A percentile compares a stretch with the other conserved stretches of the same genome.
Evolutionary conservation across 2,113 vertebrate genomes (phyloP).

Genomic region (Sprattus sprattus): DNA sequence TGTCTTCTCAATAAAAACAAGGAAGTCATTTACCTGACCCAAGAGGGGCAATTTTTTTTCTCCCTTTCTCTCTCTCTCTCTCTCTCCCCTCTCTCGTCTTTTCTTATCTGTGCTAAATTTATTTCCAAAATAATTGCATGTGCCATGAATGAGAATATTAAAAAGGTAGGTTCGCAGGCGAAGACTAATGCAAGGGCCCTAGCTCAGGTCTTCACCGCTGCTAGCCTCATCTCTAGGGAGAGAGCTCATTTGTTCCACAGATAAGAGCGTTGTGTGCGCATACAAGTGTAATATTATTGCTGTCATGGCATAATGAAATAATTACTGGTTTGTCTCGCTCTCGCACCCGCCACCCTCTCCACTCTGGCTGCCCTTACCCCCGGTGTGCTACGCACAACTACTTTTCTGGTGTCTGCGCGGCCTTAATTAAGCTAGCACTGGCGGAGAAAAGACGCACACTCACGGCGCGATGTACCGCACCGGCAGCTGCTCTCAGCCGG

Average conservation of each 20-base stretch:
- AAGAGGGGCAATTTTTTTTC: constrained; percentile 85
- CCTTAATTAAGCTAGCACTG: constrained; percentile 59
- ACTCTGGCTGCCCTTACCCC: constrained; percentile 38
- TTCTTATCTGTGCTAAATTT: constrained; percentile 93
- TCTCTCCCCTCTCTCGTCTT: constrained; percentile 45
- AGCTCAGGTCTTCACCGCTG: constrained; percentile 74
- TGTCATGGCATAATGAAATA: constrained; percentile 78
- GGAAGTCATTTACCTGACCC: constrained; percentile 96
- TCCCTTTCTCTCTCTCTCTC: background rate
- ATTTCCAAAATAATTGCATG: constrained; percentile 98
- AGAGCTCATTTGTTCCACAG: constrained; percentile 79
- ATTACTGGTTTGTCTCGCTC: constrained; percentile 72
- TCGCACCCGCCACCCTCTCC: constrained; percentile 30
- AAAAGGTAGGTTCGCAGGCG: constrained; percentile 75
- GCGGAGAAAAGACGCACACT: background rate
- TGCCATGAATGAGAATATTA: constrained; percentile 89
- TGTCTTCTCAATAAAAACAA: constrained; percentile 98
- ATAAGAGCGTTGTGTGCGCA: constrained; percentile 69
- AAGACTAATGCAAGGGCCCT: constrained; percentile 80
- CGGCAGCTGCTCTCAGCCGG: too few relatives aligned
- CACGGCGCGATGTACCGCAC: too few relatives aligned
- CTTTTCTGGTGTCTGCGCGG: constrained; percentile 48
- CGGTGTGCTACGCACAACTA: constrained; percentile 30
- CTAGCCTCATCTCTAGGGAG: constrained; percentile 80
- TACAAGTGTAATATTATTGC: constrained; percentile 75